A percentile compares a stretch with the other conserved stretches of the same genome.
These are phyloP conservation scores for Taenioides sp. DNA, from an alignment of 2,797 vertebrate species.

Conservation along the genomic window DNA sequence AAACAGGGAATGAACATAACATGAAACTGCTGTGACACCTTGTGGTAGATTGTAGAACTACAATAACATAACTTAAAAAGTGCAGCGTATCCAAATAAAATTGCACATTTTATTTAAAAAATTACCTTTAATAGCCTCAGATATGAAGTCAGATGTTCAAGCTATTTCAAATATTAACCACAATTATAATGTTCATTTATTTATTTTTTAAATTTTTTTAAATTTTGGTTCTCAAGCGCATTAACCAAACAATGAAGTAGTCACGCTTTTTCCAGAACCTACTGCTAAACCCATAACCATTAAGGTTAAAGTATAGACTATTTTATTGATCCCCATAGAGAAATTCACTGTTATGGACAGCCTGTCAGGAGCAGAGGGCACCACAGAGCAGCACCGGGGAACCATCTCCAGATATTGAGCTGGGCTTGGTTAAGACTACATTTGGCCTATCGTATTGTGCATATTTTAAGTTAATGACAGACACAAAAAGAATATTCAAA, in stretches of 20 bases:
- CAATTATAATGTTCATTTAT: not conserved
- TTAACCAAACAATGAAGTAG: too few relatives aligned
- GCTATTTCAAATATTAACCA: not conserved
- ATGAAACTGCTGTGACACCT: conserved; percentile 57
- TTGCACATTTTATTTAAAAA: too few relatives aligned
- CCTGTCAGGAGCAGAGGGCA: too few relatives aligned
- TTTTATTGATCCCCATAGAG: too few relatives aligned
- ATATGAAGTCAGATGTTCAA: too few relatives aligned
- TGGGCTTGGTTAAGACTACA: too few relatives aligned
- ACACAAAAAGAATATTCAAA: not conserved
- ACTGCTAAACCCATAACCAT: not conserved
- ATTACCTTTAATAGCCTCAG: too few relatives aligned
- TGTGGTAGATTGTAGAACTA: conserved; percentile 51
- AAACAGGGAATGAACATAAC: conserved; percentile 19
- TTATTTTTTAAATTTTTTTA: not conserved
- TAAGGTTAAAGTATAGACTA: not conserved
- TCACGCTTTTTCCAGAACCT: not conserved
- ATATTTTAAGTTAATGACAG: too few relatives aligned
- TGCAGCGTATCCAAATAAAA: not conserved
- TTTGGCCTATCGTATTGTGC: too few relatives aligned
- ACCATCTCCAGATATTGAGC: too few relatives aligned
- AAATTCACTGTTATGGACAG: too few relatives aligned
- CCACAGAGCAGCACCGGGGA: too few relatives aligned
- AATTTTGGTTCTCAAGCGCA: not conserved
- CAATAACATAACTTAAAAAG: conserved; percentile 35